phyloP scores from a whole-genome alignment of 2,113 vertebrate genomes.

The Apodemus sylvaticus region DNA sequence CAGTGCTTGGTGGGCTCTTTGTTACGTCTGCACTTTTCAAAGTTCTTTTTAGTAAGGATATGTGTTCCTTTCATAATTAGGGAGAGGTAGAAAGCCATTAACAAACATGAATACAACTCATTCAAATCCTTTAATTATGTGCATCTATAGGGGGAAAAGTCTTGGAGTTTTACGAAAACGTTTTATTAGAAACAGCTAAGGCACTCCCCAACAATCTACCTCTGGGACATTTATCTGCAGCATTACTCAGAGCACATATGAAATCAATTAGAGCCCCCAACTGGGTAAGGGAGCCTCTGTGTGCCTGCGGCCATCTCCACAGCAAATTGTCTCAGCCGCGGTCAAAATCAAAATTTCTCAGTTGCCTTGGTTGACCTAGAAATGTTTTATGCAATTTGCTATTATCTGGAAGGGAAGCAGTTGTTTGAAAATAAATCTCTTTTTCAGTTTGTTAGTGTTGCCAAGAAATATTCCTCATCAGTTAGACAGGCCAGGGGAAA shows the following conservation, averaged over 20 bases:
- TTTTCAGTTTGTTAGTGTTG: not conserved
- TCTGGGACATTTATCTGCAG: conserved; percentile 63
- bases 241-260: conserved; percentile 61
- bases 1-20: conserved; percentile 20
- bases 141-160: conserved; percentile 49
- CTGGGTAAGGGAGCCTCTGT: not conserved
- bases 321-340: conserved; percentile 39
- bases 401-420: conserved; percentile 56
- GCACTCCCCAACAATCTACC: conserved; percentile 29
- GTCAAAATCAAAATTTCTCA: conserved; percentile 62
- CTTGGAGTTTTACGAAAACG: conserved; percentile 72
- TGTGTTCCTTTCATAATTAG: conserved; percentile 55
- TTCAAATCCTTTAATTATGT: conserved; percentile 46
- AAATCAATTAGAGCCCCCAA: conserved; percentile 47
- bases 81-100: conserved; percentile 58
- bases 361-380: conserved; percentile 75
- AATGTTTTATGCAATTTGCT: conserved; percentile 62
- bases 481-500: conserved; percentile 34
- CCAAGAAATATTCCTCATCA: conserved; percentile 43
- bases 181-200: conserved; percentile 73
- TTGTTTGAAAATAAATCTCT: conserved; percentile 65
- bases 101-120: conserved; percentile 37
- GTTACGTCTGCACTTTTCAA: not conserved
- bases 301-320: conserved; percentile 20
- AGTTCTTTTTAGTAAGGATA: not conserved